phyloP scores from a whole-genome alignment of 2,113 vertebrate species.

The Ornithorhynchus anatinus region DNA sequence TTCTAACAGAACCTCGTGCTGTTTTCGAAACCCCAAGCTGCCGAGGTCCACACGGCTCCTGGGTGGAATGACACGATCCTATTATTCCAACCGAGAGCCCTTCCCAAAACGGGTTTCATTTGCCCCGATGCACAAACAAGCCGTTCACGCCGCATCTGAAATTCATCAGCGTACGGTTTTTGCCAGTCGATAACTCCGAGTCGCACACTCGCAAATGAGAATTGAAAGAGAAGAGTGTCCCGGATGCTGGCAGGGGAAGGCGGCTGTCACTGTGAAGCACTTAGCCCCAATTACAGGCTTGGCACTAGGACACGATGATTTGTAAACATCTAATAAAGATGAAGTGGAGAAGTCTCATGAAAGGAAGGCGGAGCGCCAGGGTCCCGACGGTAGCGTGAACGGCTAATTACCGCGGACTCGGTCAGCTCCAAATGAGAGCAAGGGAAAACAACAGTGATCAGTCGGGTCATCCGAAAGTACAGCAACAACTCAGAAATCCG shows the following conservation, averaged over 20 bases:
- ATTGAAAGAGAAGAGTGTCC: conserved; percentile 18
- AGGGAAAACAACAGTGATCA: neutral
- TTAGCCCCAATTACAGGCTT: conserved; percentile 13
- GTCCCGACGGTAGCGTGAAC: neutral
- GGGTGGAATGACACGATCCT: conserved; percentile 39
- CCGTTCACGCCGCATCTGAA: conserved; percentile 39
- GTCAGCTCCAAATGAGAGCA: conserved; percentile 1
- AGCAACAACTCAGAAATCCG: neutral
- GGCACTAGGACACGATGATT: conserved; percentile 1
- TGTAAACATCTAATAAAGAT: conserved; percentile 24
- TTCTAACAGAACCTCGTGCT: conserved; percentile 13
- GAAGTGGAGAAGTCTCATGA: conserved; percentile 3
- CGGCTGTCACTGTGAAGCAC: neutral
- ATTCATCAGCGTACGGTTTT: conserved; percentile 31
- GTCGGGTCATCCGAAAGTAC: neutral
- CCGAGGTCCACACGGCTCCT: conserved; percentile 14
- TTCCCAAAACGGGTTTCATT: conserved; percentile 43
- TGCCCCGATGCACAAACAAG: conserved; percentile 35
- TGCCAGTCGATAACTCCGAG: conserved; percentile 37
- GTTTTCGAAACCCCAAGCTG: conserved; percentile 28
- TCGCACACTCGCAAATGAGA: conserved; percentile 22
- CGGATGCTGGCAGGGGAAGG: conserved; percentile 25
- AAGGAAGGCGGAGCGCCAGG: neutral
- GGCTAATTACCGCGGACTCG: neutral
- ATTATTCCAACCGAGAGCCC: conserved; percentile 39